Conservation (phyloP, 2,888 invertebrate genomes). For the Callyntrura sp. region DNA sequence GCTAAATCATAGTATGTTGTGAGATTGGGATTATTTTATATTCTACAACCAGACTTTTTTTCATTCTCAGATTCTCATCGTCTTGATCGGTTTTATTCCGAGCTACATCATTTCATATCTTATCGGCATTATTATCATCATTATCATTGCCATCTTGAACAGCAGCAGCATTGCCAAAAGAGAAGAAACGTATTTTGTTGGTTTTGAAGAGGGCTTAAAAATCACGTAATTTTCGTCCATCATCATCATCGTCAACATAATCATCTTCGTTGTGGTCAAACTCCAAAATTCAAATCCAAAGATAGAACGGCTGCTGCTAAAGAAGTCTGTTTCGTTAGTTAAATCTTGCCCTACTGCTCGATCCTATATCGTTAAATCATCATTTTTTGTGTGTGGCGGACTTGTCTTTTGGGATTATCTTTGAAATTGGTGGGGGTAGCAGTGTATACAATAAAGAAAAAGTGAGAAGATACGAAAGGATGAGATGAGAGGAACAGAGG, state of each 20-base stretch:
- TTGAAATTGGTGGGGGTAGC: too few species aligned
- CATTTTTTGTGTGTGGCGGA: too few species aligned
- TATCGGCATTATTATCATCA: not conserved
- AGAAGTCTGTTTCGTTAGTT: not conserved
- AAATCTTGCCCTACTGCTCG: not conserved
- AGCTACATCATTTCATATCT: slow-evolving; percentile 7
- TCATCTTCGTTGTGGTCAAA: too few species aligned
- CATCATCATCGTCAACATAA: not conserved
- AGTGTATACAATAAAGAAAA: not conserved
- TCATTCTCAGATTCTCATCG: not conserved
- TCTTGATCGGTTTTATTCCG: not conserved
- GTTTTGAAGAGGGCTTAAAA: not conserved
- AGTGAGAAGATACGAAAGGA: slow-evolving; percentile 4
- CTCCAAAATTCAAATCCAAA: not conserved
- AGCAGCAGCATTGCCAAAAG: not conserved
- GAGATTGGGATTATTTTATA: not conserved
- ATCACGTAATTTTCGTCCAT: not conserved
- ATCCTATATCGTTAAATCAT: not conserved
- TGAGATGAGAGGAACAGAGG: not conserved
- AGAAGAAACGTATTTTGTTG: not conserved
- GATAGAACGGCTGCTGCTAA: not conserved
- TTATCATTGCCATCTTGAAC: not conserved
- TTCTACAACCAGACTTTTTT: not conserved
- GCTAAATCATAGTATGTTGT: not conserved
- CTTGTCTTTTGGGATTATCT: too few species aligned